Evolutionary conservation across 2,888 invertebrate genomes (phyloP).

Genomic region (Dolichopus griseipennis): DNA sequence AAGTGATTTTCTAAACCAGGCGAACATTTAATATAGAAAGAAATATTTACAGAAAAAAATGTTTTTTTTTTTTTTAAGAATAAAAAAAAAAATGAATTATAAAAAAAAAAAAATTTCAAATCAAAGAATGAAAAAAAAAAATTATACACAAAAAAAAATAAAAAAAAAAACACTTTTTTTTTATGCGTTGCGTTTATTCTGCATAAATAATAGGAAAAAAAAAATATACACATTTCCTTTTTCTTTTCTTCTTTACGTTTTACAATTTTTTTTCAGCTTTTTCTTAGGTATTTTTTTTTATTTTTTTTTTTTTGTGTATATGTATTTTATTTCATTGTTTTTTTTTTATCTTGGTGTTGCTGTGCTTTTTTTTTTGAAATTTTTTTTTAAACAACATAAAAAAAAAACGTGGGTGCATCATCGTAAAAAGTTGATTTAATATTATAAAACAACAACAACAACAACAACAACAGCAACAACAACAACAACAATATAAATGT

Average conservation of each 20-base stretch:
- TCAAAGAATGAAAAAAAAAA: not conserved
- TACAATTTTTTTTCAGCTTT: too few species aligned
- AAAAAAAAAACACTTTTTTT: not conserved
- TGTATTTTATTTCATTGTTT: too few species aligned
- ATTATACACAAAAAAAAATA: not conserved
- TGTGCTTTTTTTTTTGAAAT: too few species aligned
- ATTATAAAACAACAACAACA: too few species aligned
- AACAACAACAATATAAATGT: too few species aligned
- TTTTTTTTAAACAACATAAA: too few species aligned
- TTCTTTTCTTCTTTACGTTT: not conserved
- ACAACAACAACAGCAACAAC: too few species aligned
- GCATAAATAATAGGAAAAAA: not conserved
- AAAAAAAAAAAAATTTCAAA: not conserved
- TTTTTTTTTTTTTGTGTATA: too few species aligned
- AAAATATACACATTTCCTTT: not conserved
- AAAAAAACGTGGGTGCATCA: too few species aligned
- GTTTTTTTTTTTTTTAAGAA: not conserved
- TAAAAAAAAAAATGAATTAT: not conserved
- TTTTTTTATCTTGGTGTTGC: too few species aligned
- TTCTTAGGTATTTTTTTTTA: too few species aligned
- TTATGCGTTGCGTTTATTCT: not conserved
- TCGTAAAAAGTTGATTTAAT: too few species aligned
- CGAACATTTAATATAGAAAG: conserved; percentile 27
- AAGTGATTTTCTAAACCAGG: conserved; percentile 41
- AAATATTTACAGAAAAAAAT: conserved; percentile 2